Conservation (phyloP, 2,888 invertebrate species). For the Oxyteleia sp. region DNA sequence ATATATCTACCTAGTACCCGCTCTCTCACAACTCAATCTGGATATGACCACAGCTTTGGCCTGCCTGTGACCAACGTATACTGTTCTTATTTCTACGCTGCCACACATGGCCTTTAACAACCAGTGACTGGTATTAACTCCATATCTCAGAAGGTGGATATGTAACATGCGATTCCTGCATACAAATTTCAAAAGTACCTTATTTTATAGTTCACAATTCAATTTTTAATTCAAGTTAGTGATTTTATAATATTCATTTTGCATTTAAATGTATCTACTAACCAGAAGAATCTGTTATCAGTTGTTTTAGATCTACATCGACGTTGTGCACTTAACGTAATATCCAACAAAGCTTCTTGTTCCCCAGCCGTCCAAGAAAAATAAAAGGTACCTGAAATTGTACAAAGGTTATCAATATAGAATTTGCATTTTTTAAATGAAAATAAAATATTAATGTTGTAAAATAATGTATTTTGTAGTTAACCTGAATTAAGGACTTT, state of each 20-base stretch:
- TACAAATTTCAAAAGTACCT: too few species aligned
- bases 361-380: conserved; percentile 93
- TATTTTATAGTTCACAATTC: too few species aligned
- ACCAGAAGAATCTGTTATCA: conserved; percentile 99
- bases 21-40: conserved; percentile 98
- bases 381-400: conserved; percentile 92
- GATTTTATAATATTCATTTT: too few species aligned
- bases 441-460: neutral
- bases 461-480: too few species aligned
- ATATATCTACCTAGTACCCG: conserved; percentile 98
- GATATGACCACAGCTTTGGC: conserved; percentile 98
- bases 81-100: conserved; percentile 98
- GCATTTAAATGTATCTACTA: conserved; percentile 74
- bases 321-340: conserved; percentile 97
- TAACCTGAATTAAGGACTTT: conserved; percentile 97
- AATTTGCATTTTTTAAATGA: neutral
- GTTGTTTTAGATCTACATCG: conserved; percentile 93
- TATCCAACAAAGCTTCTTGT: conserved; percentile 92
- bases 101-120: conserved; percentile 98
- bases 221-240: too few species aligned
- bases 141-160: conserved; percentile 96
- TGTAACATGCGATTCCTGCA: conserved; percentile 97
- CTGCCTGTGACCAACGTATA: conserved; percentile 98
- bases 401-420: neutral
- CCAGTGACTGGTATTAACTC: conserved; percentile 97